These are phyloP conservation scores for Drosophila prolongata DNA, from an alignment of 2,888 invertebrate genomes.

Conservation along the genomic window DNA sequence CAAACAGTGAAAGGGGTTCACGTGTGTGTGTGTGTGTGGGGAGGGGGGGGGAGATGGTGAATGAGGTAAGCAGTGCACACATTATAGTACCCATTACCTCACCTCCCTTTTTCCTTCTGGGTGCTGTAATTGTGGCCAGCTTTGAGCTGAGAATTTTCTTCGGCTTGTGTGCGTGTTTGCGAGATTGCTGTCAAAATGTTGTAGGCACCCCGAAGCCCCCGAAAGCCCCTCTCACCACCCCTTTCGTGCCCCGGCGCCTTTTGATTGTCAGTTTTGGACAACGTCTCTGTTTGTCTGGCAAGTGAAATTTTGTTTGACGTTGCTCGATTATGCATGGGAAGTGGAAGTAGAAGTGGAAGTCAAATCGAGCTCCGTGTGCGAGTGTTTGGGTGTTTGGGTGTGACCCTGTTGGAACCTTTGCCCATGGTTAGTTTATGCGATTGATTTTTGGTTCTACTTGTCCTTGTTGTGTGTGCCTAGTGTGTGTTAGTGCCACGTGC, in stretches of 20 bases:
- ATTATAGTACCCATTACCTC: constrained; percentile 5
- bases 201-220: constrained; percentile 3
- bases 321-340: constrained; percentile 39
- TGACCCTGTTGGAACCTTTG: constrained; percentile 24
- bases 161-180: constrained; percentile 24
- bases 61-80: constrained; percentile 30
- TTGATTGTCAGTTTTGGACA: constrained; percentile 44
- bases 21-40: background rate
- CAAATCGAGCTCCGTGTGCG: constrained; percentile 7
- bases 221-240: background rate
- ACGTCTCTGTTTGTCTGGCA: constrained; percentile 48
- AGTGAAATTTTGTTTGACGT: constrained; percentile 50
- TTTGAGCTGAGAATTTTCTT: constrained; percentile 16
- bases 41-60: background rate
- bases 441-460: constrained; percentile 35
- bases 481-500: constrained; percentile 10
- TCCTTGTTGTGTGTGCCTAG: constrained; percentile 9
- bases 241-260: constrained; percentile 4
- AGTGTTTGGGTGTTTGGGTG: constrained; percentile 3
- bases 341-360: constrained; percentile 6
- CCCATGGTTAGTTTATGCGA: constrained; percentile 34
- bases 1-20: background rate
- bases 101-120: background rate
- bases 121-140: constrained; percentile 33
- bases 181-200: constrained; percentile 48